Conservation (phyloP, 2,797 vertebrate genomes). For the Geotrypetes seraphini region DNA sequence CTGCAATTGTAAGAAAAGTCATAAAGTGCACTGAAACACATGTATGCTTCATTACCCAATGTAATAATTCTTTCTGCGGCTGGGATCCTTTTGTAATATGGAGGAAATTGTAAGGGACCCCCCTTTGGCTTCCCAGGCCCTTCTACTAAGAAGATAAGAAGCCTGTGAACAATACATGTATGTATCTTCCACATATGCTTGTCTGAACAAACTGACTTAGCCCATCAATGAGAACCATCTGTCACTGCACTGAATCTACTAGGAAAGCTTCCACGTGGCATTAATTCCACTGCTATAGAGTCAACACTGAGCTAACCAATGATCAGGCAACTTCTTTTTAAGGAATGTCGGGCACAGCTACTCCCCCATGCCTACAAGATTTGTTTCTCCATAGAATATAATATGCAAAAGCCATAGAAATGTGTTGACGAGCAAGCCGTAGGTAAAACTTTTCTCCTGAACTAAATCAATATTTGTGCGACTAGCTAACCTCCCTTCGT, state of each 20-base stretch:
- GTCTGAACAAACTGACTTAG: background rate
- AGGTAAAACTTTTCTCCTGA: too few species aligned
- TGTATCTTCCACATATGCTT: fast-evolving
- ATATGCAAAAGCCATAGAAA: too few species aligned
- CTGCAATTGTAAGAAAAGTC: too few species aligned
- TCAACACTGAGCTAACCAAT: background rate
- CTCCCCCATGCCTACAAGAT: too few species aligned
- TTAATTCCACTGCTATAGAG: background rate
- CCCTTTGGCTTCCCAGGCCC: fast-evolving
- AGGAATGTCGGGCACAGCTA: too few species aligned
- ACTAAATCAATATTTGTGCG: too few species aligned
- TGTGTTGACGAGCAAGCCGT: too few species aligned
- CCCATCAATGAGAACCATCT: conserved; percentile 4
- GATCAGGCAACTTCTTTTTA: too few species aligned
- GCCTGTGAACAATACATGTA: background rate
- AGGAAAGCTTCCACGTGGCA: background rate
- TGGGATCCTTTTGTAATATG: background rate
- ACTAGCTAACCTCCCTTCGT: too few species aligned
- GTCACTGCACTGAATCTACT: background rate
- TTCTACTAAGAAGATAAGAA: fast-evolving
- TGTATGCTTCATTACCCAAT: too few species aligned
- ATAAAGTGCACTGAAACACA: too few species aligned
- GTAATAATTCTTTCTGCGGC: background rate
- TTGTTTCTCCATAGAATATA: too few species aligned
- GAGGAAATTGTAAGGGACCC: background rate